Evolutionary conservation across 2,797 vertebrate genomes (phyloP).

Genomic region (Neosilurus mollespiculum): DNA sequence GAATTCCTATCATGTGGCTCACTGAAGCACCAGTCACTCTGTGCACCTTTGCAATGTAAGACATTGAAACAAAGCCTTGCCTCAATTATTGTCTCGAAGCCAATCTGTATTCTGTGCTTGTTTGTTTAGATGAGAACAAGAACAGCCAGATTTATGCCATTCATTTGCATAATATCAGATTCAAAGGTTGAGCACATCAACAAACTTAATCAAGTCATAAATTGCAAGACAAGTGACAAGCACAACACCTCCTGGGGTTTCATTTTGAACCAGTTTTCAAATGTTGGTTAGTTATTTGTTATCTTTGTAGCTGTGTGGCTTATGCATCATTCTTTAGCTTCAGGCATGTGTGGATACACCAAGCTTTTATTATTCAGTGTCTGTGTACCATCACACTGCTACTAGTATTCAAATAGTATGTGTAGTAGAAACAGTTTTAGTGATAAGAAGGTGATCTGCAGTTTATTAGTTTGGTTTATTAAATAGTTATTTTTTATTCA

Average conservation of each 20-base stretch:
- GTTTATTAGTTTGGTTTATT: conserved; percentile 1
- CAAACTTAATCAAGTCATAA: conserved; percentile 52
- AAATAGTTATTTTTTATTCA: neutral
- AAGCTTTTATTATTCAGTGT: neutral
- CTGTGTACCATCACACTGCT: neutral
- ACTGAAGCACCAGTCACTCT: conserved; percentile 18
- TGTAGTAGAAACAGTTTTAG: neutral
- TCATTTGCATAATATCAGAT: conserved; percentile 54
- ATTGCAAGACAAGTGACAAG: conserved; percentile 36
- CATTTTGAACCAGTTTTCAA: conserved; percentile 6
- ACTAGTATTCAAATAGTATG: neutral
- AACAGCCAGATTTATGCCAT: conserved; percentile 50
- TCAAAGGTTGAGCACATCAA: conserved; percentile 49
- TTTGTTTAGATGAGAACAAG: conserved; percentile 53
- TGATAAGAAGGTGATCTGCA: neutral
- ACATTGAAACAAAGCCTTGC: conserved; percentile 42
- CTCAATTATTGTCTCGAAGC: conserved; percentile 44
- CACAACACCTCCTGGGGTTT: conserved; percentile 28
- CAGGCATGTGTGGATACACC: neutral
- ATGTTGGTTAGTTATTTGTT: conserved; percentile 5
- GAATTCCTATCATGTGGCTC: conserved; percentile 44
- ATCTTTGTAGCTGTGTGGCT: neutral
- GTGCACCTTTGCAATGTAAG: conserved; percentile 24
- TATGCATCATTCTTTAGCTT: neutral
- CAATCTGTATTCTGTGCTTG: conserved; percentile 45